Evolutionary conservation across 2,888 invertebrate species (phyloP), one percentile per base, ranked within the genome.

Genomic region (Epirrita christyi): DNA sequence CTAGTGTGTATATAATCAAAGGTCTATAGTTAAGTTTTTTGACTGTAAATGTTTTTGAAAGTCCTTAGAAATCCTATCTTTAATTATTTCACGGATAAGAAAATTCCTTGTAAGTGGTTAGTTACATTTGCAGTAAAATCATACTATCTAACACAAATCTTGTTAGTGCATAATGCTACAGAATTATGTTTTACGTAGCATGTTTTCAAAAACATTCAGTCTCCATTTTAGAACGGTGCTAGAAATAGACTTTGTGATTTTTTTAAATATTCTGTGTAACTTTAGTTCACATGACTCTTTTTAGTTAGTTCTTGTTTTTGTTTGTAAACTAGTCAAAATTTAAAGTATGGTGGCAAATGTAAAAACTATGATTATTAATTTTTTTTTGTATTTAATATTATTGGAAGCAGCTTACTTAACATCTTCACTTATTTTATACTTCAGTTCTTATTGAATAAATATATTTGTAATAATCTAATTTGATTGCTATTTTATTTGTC

Each of bases 301-400:
- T 72, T 71, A 64, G 66, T 64, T 69, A 63, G 57, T 54, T 73
- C 68, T 72, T 71, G 77, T 83, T 83, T 75, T 72, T 71, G 77
- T 84, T 83, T 74, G 72, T 75, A 76, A 80, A 83, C 89, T 90
- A 91, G 91, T 91, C 91, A 90, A 91, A 90, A 89, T 88, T 88
- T 70, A 72, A 73, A 32, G 74, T 68, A 32, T 32, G 32, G 75
- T 81, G 83, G 80, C 81, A 69, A 70, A 64, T 64, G 48, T 56
- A 55, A 73, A 70, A 65, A 66, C 67, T 66, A 68, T 75, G 70
- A 72, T 71, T 71, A 73, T 74, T 55, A 71, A 73, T 65, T 72
- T 68, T 71, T 63, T 71, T 69, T 77, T 76, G 71, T 80, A 76
- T 75, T 78, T 80, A 74, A 79, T 80, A 73, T 80, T 76, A 81